Evolutionary conservation across 2,113 vertebrate genomes (phyloP).

Genomic region (Rhipidura dahli): DNA sequence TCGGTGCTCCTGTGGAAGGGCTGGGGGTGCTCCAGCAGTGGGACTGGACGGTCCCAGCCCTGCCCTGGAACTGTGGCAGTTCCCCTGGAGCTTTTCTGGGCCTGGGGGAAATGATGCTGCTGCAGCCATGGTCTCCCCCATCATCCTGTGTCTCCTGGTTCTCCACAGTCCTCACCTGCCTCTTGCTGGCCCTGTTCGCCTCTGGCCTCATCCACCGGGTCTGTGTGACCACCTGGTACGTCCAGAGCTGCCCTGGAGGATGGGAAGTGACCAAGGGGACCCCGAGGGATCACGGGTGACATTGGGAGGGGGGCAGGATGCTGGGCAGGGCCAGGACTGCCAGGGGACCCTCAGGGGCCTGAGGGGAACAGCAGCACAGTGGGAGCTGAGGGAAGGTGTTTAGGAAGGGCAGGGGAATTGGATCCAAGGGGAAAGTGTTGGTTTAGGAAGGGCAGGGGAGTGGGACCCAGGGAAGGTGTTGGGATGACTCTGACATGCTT

Average conservation of each 20-base stretch:
- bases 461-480: neutral
- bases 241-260: neutral
- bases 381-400: neutral
- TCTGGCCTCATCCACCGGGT: slow-evolving; percentile 94
- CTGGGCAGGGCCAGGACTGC: neutral
- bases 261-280: fast-evolving
- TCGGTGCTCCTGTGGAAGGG: fast-evolving
- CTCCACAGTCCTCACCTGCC: slow-evolving; percentile 83
- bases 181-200: slow-evolving; percentile 88
- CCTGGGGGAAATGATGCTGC: neutral
- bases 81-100: neutral
- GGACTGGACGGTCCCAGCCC: neutral
- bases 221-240: slow-evolving; percentile 96
- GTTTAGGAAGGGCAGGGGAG: neutral
- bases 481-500: fast-evolving
- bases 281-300: fast-evolving
- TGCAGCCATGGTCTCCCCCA: neutral
- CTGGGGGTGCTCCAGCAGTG: neutral
- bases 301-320: neutral
- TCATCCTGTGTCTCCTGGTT: neutral
- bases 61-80: neutral
- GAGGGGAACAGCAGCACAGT: fast-evolving
- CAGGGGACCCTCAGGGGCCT: too few relatives aligned
- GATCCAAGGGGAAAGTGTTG: neutral
- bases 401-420: too few relatives aligned